phyloP scores from a whole-genome alignment of 2,888 invertebrate genomes.

The Pandemis corylana region DNA sequence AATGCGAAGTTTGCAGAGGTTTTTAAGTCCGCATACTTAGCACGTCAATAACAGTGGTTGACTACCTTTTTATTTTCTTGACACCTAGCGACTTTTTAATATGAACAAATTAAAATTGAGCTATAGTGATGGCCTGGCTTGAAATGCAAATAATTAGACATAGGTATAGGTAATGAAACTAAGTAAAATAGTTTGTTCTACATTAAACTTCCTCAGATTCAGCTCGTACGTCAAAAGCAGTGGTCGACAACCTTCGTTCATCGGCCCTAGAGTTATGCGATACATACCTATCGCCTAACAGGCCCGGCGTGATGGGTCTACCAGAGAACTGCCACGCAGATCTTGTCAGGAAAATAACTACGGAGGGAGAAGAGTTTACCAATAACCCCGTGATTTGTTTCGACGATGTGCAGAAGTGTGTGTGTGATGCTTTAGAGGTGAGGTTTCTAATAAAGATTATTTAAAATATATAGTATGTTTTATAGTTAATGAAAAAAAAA shows the following conservation, averaged over 20 bases:
- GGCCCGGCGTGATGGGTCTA: constrained; percentile 66
- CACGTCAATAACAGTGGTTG: not conserved
- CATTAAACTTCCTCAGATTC: constrained; percentile 57
- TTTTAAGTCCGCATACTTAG: not conserved
- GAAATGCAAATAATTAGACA: no score
- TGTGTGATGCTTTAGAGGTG: constrained; percentile 86
- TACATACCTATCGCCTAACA: constrained; percentile 68
- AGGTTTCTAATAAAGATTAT: constrained; percentile 41
- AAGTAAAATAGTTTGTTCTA: not conserved
- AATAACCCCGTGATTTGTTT: constrained; percentile 89
- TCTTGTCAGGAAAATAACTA: constrained; percentile 75
- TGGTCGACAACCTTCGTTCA: constrained; percentile 73
- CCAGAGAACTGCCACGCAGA: constrained; percentile 72
- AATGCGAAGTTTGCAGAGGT: not conserved
- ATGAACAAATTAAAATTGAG: no score
- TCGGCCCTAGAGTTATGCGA: constrained; percentile 77
- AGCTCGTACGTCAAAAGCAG: constrained; percentile 70
- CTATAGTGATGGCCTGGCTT: no score
- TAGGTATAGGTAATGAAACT: no score
- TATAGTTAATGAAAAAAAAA: no score
- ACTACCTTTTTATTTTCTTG: not conserved
- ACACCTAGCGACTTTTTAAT: no score
- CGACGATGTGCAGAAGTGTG: constrained; percentile 91
- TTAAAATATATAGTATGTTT: no score
- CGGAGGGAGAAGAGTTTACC: constrained; percentile 75